Evolutionary conservation across 1,140 invertebrate species (phyloP), one percentile per base, ranked within the genome.

Genomic region (Saxidomus purpurata): DNA sequence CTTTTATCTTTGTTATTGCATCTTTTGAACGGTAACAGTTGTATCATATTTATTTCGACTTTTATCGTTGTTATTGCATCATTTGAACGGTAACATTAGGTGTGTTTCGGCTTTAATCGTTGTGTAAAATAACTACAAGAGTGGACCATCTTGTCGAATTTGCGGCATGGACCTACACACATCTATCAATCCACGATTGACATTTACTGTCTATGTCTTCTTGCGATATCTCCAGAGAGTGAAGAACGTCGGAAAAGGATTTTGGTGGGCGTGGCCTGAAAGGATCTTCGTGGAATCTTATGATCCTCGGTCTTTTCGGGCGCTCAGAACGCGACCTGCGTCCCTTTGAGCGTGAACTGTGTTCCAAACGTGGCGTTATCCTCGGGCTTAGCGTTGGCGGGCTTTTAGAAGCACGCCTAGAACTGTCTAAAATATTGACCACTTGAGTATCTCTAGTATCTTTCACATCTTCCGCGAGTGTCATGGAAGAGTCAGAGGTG

Each of bases 131-230:
- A n/a, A n/a, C n/a, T n/a, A n/a, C n/a, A n/a, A n/a, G n/a, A n/a
- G n/a, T n/a, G n/a, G n/a, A n/a, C n/a, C n/a, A n/a, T n/a, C n/a
- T n/a, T n/a, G n/a, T n/a, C n/a, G n/a, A n/a, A n/a, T n/a, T n/a
- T n/a, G n/a, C n/a, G n/a, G n/a, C 43, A 15, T 43, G 25, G n/a
- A 43, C 1, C 31, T 85, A 74, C 19, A 19, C 8, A 38, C 80
- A 83, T 28, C 43, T 82, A 49, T 89, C 55, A 52, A 89, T 83
- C 87, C 87, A 89, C 19, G 79, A n/a, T 36, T 89, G 87, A 49
- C 87, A 89, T 28, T 89, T 89, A 31, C 19, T 77, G 25, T 89
- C 87, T 31, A 49, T 38, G 49, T 89, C 87, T 84, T 74, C 69
- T 40, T 71, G 52, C 17, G 80, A 83, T 17, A 38, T 83, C 38